phyloP scores from a whole-genome alignment of 2,888 invertebrate species.

The Venusia cambrica region DNA sequence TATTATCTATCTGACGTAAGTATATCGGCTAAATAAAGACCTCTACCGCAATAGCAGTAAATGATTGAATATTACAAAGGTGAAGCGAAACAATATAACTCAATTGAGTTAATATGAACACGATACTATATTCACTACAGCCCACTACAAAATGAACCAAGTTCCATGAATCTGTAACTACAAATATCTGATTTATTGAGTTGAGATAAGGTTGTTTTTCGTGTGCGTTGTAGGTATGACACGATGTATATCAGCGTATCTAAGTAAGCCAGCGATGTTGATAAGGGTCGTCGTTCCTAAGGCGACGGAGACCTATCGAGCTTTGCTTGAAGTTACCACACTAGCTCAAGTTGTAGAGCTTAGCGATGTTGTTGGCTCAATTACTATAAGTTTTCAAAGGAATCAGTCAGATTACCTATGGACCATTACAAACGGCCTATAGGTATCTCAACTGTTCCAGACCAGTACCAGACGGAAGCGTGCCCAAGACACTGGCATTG shows the following conservation, averaged over 20 bases:
- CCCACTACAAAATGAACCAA: constrained; percentile 32
- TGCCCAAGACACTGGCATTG: too few relatives aligned
- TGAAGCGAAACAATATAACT: constrained; percentile 59
- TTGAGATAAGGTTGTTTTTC: constrained; percentile 32
- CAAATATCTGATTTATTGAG: constrained; percentile 24
- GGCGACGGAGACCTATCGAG: constrained; percentile 62
- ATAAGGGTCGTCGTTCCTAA: constrained; percentile 72
- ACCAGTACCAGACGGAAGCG: too few relatives aligned
- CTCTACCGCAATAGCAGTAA: constrained; percentile 17
- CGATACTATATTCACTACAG: constrained; percentile 57
- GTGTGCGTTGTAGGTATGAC: constrained; percentile 37
- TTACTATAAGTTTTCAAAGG: too few relatives aligned
- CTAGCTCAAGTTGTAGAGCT: constrained; percentile 36
- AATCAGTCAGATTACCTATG: too few relatives aligned
- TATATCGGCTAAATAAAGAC: constrained; percentile 1
- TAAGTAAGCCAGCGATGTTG: constrained; percentile 63
- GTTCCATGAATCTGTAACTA: not conserved
- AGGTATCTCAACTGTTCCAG: too few relatives aligned
- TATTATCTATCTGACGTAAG: too few relatives aligned
- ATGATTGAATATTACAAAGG: constrained; percentile 62
- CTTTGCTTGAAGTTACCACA: constrained; percentile 52
- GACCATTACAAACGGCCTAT: too few relatives aligned
- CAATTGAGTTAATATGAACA: constrained; percentile 60
- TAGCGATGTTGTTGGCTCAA: too few relatives aligned
- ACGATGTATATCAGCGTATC: constrained; percentile 61